Base-by-base conservation (phyloP, 37 sponge, comb jelly and placozoan genomes). In the Ianthella basta region DNA sequence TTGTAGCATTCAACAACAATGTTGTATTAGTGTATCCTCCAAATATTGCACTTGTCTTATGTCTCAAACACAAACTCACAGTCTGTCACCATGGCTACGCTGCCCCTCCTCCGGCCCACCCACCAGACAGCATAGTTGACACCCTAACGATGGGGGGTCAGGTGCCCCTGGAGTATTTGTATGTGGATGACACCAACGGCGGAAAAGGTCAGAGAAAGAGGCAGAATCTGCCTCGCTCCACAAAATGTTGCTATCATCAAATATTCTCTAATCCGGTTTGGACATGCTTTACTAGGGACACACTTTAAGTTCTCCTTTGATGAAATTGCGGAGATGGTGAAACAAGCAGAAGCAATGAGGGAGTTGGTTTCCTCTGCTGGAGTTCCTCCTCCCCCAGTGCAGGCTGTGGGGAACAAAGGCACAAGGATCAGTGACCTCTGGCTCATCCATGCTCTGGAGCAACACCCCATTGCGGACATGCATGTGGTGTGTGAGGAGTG, bases 161-260 rank as follows among this genome's bases (percentile, higher is more conserved):
- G 24, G 59, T 93, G 30, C 93, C 90, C 0, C 53, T 94, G 83
- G 84, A 94, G 59, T 86, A 60, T 24, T 94, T 88, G 72, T 94
- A 91, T 25, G 94, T 94, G 34, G 94, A 94, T 77, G 94, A 94
- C 78, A 85, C 92, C 34, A 91, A 88, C 67, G 80, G 29, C 56
- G 94, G 94, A 60, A 74, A 80, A 86, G 94, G 94, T 91, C 56
- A 33, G 30, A 0, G 19, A 27, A 44, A 21, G n/a, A 54, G 23
- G 29, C 38, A 56, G 0, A 29, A 32, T 21, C 56, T 16, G 44
- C 63, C 25, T 30, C 0, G 25, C 56, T 14, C 30, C 38, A 15
- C 33, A 32, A 57, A 15, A 44, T 44, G 3, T 44, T 44, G 50
- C 50, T 10, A 3, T 44, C 8, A 8, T 8, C 50, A 44, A 44